Evolutionary conservation across 1,140 invertebrate species (phyloP).

Genomic region (Psilanteris sp.): DNA sequence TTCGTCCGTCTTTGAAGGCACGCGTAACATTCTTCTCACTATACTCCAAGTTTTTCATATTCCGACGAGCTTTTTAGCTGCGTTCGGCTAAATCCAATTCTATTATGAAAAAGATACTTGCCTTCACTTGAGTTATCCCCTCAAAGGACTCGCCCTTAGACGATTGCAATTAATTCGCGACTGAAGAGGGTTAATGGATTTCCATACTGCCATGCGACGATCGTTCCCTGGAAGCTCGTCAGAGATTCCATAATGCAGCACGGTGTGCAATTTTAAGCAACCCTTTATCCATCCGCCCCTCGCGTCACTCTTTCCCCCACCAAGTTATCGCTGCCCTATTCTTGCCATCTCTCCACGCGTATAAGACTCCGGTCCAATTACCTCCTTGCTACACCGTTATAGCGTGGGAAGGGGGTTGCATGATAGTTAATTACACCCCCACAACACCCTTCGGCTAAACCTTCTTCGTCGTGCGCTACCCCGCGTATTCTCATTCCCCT

Average conservation of each 20-base stretch:
- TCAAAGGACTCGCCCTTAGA: slow-evolving; percentile 75
- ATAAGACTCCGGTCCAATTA: slow-evolving; percentile 80
- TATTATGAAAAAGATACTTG: slow-evolving; percentile 27
- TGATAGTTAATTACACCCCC: slow-evolving; percentile 80
- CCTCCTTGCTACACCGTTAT: slow-evolving; percentile 77
- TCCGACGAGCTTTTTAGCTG: background rate
- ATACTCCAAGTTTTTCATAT: too few relatives aligned
- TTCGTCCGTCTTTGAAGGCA: too few relatives aligned
- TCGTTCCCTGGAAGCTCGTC: slow-evolving; percentile 74
- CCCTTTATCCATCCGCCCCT: slow-evolving; percentile 73
- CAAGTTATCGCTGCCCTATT: slow-evolving; percentile 63
- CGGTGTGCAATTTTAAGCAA: slow-evolving; percentile 79
- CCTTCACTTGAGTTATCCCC: slow-evolving; percentile 30
- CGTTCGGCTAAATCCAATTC: slow-evolving; percentile 50
- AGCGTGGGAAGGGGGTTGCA: slow-evolving; percentile 77
- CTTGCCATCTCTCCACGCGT: slow-evolving; percentile 69
- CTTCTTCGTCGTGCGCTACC: slow-evolving; percentile 51
- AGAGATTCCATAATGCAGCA: slow-evolving; percentile 78
- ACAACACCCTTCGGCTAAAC: slow-evolving; percentile 60
- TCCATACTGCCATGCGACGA: slow-evolving; percentile 74
- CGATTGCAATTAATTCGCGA: slow-evolving; percentile 77
- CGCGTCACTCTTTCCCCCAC: slow-evolving; percentile 24
- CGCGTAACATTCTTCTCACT: too few relatives aligned
- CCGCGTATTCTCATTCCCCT: slow-evolving; percentile 16
- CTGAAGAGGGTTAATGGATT: slow-evolving; percentile 76